These are phyloP conservation scores for Conger conger DNA, from an alignment of 2,113 vertebrate genomes.

Conservation along the genomic window DNA sequence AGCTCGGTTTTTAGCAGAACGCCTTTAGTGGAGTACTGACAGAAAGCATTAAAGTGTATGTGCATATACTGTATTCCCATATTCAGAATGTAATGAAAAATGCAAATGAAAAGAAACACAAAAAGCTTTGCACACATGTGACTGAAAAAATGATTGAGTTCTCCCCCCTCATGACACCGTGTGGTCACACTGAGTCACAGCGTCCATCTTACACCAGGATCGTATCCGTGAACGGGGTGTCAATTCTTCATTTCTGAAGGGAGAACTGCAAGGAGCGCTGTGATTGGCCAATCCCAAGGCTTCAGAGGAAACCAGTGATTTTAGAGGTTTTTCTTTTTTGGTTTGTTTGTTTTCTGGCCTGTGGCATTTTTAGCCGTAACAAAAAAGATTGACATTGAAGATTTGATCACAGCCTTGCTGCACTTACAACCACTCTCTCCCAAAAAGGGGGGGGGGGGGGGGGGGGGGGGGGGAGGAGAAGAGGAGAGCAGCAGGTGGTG, in stretches of 20 bases:
- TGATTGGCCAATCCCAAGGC: conserved; percentile 63
- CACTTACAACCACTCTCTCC: conserved; percentile 51
- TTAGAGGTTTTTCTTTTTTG: conserved; percentile 39
- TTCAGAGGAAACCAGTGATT: conserved; percentile 60
- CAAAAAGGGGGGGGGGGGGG: conserved; percentile 20
- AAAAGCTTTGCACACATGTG: conserved; percentile 34
- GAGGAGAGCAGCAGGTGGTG: background rate
- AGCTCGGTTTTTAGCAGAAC: conserved; percentile 49
- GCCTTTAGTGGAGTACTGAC: conserved; percentile 43
- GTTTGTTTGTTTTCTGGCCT: conserved; percentile 42
- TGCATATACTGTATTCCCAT: conserved; percentile 19
- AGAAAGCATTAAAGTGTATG: conserved; percentile 39
- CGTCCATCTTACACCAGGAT: conserved; percentile 49
- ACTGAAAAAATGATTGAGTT: conserved; percentile 62
- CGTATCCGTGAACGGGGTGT: conserved; percentile 54
- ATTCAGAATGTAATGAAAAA: no score
- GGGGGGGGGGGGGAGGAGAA: background rate
- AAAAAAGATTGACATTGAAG: conserved; percentile 58
- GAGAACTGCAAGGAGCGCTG: conserved; percentile 54
- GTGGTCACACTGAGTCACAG: conserved; percentile 63
- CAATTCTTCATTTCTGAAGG: conserved; percentile 37
- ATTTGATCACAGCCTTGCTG: conserved; percentile 64
- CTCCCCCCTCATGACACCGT: conserved; percentile 62
- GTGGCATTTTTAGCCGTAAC: conserved; percentile 54
- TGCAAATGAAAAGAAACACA: background rate